Evolutionary conservation across 2,888 invertebrate genomes (phyloP).

Genomic region (Lepidochrysops patricia): DNA sequence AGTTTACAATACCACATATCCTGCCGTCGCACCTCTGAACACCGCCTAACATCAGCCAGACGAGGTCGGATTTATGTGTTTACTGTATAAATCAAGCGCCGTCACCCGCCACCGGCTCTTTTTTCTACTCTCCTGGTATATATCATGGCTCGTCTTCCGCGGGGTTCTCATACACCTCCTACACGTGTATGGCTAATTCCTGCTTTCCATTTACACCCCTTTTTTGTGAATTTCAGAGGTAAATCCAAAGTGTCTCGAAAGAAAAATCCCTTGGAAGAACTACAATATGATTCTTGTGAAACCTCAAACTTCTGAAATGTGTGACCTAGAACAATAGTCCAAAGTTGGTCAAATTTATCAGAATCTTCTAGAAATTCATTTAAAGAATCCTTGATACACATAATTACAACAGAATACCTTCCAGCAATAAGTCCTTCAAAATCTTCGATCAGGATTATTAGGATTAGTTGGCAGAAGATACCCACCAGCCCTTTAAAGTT

Average conservation of each 20-base stretch:
- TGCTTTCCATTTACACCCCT: neutral
- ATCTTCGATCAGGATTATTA: neutral
- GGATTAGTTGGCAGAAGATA: too few relatives aligned
- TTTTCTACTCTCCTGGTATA: constrained; percentile 55
- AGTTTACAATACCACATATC: neutral
- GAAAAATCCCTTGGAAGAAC: too few relatives aligned
- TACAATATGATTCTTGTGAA: too few relatives aligned
- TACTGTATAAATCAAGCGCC: constrained; percentile 69
- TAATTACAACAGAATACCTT: too few relatives aligned
- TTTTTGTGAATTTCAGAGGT: neutral
- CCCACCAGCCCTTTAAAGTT: neutral
- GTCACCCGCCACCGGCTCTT: constrained; percentile 48
- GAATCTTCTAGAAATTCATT: too few relatives aligned
- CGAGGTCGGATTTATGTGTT: constrained; percentile 75
- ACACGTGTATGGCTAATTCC: neutral
- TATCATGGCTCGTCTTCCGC: constrained; percentile 58
- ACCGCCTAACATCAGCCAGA: constrained; percentile 44
- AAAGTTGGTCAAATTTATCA: neutral
- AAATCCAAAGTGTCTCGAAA: too few relatives aligned
- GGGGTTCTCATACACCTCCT: constrained; percentile 16
- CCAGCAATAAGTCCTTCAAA: neutral
- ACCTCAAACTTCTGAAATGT: too few relatives aligned
- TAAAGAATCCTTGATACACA: too few relatives aligned
- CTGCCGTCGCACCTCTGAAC: neutral
- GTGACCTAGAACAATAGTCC: neutral